Percentiles rank a stretch among this genome's conserved stretches.
Evolutionary conservation across 1,140 invertebrate genomes (phyloP).

Genomic region (Brachionus plicatilis): DNA sequence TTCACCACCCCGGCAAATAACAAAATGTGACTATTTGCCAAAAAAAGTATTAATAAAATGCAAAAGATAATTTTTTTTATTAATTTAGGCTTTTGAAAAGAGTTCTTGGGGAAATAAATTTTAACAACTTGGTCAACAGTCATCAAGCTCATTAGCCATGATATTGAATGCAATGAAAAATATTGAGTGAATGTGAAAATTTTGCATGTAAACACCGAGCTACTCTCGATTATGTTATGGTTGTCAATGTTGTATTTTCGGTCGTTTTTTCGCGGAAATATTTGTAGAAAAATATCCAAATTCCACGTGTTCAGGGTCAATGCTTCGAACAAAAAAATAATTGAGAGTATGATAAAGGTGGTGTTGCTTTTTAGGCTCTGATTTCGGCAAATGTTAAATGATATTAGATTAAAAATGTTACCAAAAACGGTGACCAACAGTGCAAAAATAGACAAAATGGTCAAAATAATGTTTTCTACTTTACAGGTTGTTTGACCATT

Average conservation of each 20-base stretch:
- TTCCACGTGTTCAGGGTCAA: neutral
- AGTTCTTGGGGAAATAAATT: conserved; percentile 9
- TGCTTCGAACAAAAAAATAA: conserved; percentile 3
- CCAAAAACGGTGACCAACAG: neutral
- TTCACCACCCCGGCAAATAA: neutral
- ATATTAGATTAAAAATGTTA: conserved; percentile 3
- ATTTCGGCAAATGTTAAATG: conserved; percentile 5
- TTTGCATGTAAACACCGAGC: neutral
- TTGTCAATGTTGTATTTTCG: neutral
- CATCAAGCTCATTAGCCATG: conserved; percentile 6
- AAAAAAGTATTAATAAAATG: neutral
- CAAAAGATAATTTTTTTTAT: neutral
- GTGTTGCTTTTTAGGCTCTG: neutral
- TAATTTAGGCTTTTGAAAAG: neutral
- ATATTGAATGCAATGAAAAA: neutral
- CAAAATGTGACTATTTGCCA: neutral
- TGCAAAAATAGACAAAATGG: neutral
- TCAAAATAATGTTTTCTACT: neutral
- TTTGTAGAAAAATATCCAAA: conserved; percentile 7
- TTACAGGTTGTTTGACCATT: neutral
- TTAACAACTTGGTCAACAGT: neutral
- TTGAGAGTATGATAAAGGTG: neutral
- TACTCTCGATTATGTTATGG: conserved; percentile 13
- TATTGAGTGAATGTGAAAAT: conserved; percentile 13
- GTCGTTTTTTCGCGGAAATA: neutral